A percentile compares a stretch with the other conserved stretches of the same genome.
Evolutionary conservation across 2,113 vertebrate genomes (phyloP).

Genomic region (Gavia stellata): DNA sequence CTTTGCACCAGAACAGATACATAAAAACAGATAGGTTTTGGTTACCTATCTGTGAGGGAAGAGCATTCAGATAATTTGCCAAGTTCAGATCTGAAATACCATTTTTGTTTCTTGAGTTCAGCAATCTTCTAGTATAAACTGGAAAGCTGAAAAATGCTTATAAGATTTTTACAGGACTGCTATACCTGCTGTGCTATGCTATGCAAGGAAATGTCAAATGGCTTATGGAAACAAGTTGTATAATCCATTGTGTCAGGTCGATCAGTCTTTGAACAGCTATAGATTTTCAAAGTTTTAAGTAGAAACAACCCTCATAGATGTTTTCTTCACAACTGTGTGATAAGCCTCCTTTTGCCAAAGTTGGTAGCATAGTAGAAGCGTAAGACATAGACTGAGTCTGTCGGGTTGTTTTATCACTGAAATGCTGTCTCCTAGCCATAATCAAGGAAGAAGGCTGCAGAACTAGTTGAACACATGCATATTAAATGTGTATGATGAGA

Average conservation of each 20-base stretch:
- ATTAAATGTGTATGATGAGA: background rate
- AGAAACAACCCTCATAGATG: background rate
- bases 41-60: background rate
- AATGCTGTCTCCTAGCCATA: background rate
- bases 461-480: background rate
- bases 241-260: background rate
- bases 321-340: background rate
- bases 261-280: background rate
- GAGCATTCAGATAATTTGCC: background rate
- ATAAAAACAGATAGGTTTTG: background rate
- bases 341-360: background rate
- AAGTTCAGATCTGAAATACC: background rate
- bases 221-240: background rate
- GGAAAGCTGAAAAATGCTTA: background rate
- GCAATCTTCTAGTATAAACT: background rate
- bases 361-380: background rate
- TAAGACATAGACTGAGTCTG: background rate
- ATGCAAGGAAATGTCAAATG: background rate
- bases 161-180: background rate
- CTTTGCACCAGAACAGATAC: constrained; percentile 10
- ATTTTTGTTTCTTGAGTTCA: background rate
- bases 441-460: background rate
- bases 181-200: background rate
- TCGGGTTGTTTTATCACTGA: background rate
- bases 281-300: background rate